Evolutionary conservation across 2,888 invertebrate species (phyloP), one percentile per base, ranked within the genome.

Genomic region (Drosophila infuscata): DNA sequence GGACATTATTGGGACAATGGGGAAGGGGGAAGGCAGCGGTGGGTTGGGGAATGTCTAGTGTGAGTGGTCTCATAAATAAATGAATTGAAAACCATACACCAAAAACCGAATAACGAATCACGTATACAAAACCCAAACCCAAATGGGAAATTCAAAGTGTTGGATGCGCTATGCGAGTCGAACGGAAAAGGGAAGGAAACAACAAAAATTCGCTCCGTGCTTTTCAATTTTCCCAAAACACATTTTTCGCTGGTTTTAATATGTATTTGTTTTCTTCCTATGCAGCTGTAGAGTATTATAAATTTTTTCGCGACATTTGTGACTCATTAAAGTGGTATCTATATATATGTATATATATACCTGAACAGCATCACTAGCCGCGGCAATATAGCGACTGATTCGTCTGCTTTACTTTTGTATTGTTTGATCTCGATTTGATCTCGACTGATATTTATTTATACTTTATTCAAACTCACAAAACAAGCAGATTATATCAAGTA

Each of bases 51-150:
- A 11, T 53, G 17, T 35, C 20, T 53, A 49, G 61, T 74, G 41
- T 72, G 53, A 46, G 57, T 58, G 57, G 57, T 36, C 43, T 59
- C 63, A 81, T 78, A 67, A 82, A 78, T 81, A 78, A 81, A 67
- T 67, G 74, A 78, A 67, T 81, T 58, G 51, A 30, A 54, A 41
- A n/a, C 20, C 41, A 30, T 57, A 46, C 51, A 57, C 43, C n/a
- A 53, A 49, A 58, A 64, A 12, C 29, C 56, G 30, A 25, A 46
- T 7, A 57, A 43, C 20, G 63, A 65, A 65, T 61, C 32, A 9
- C 38, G 30, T 30, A 41, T 41, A n/a, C 43, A 20, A 57, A 57
- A 29, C 33, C 29, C 52, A 53, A 81, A 72, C 79, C 82, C 70
- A 67, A 78, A 66, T 68, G 46, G 60, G 57, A 67, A 76, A 70